Evolutionary conservation across 2,113 vertebrate genomes (phyloP).

Genomic region (Arenaria interpres): DNA sequence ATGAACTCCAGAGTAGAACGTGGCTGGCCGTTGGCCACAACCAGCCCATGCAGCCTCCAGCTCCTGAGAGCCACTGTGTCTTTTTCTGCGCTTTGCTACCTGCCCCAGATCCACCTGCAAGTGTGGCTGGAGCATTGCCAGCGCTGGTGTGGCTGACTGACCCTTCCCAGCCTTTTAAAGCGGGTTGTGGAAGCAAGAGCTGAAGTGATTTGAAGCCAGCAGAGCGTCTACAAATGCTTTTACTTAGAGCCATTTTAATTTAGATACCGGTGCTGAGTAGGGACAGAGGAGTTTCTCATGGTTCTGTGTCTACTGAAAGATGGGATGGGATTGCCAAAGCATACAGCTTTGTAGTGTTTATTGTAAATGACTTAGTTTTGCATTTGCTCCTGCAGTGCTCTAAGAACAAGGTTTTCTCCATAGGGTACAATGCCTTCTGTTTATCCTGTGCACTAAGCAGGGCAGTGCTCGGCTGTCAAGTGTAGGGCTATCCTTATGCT

Average conservation of each 20-base stretch:
- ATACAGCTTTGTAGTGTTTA: not conserved
- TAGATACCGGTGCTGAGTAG: not conserved
- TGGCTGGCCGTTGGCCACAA: not conserved
- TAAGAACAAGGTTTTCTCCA: not conserved
- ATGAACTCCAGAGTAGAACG: accelerated
- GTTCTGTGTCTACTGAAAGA: not conserved
- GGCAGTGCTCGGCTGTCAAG: not conserved
- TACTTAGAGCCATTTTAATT: not conserved
- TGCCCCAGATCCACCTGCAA: not conserved
- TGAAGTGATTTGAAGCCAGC: not conserved
- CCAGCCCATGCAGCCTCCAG: not conserved
- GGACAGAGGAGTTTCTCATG: not conserved
- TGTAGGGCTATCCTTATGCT: not conserved
- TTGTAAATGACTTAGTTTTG: not conserved
- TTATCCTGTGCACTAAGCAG: not conserved
- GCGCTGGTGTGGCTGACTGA: accelerated
- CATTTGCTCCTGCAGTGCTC: not conserved
- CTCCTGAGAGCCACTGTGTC: accelerated
- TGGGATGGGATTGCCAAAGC: not conserved
- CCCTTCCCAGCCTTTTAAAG: not conserved
- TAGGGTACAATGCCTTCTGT: not conserved
- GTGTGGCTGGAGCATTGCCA: not conserved
- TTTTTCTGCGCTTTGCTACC: not conserved
- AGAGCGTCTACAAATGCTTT: not conserved
- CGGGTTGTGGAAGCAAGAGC: accelerated